phyloP scores from a whole-genome alignment of 2,888 invertebrate species.

The Tipula vernalis region DNA sequence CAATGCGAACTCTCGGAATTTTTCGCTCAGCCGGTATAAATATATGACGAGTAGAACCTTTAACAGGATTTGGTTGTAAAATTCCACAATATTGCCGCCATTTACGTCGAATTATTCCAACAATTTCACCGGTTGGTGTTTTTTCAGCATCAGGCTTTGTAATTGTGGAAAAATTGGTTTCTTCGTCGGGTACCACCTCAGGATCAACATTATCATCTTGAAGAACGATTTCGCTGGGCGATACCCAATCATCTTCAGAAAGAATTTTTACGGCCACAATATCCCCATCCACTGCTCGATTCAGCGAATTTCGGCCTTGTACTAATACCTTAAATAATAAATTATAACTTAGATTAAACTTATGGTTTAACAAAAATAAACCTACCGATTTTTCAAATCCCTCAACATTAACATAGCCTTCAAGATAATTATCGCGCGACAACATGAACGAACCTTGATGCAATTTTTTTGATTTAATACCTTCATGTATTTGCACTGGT shows the following conservation, averaged over 20 bases:
- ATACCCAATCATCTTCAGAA: constrained; percentile 80
- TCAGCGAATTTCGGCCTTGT: constrained; percentile 75
- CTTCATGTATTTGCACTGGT: constrained; percentile 60
- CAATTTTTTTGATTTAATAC: constrained; percentile 62
- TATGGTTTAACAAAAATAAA: constrained; percentile 17
- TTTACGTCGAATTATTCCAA: constrained; percentile 92
- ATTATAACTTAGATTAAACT: constrained; percentile 14
- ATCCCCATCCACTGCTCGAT: constrained; percentile 92
- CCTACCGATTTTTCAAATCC: constrained; percentile 66
- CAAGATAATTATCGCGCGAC: constrained; percentile 86
- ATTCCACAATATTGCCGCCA: constrained; percentile 99
- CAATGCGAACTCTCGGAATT: constrained; percentile 89
- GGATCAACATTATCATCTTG: constrained; percentile 60
- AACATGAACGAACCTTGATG: constrained; percentile 74
- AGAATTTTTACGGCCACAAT: constrained; percentile 82
- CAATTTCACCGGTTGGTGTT: constrained; percentile 61
- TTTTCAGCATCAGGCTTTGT: constrained; percentile 32
- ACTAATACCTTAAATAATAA: constrained; percentile 50
- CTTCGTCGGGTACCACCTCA: constrained; percentile 53
- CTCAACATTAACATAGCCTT: constrained; percentile 75
- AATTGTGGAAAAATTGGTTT: constrained; percentile 34
- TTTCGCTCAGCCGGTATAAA: constrained; percentile 91
- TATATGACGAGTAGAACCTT: constrained; percentile 62
- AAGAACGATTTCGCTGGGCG: constrained; percentile 73
- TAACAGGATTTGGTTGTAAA: constrained; percentile 61